Conservation (phyloP, 2,797 vertebrate genomes). For the Okamejei kenojei region DNA sequence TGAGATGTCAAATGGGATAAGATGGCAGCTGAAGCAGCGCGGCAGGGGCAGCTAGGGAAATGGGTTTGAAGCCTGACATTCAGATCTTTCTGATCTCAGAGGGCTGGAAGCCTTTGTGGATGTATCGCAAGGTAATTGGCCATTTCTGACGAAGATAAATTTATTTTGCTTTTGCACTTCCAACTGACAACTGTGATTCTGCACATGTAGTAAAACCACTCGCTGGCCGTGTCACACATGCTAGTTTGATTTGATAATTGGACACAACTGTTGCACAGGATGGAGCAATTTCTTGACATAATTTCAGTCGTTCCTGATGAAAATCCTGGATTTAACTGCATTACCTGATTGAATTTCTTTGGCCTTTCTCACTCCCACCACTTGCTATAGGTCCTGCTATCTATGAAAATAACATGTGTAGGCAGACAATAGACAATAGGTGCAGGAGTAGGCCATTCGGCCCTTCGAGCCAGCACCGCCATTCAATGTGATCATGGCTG, state of each 20-base stretch:
- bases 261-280: background rate
- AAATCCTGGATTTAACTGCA: constrained; percentile 3
- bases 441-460: too few species aligned
- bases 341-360: constrained; percentile 30
- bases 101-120: background rate
- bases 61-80: background rate
- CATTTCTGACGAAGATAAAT: constrained; percentile 24
- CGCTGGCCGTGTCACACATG: background rate
- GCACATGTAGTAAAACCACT: constrained; percentile 18
- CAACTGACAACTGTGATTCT: constrained; percentile 28
- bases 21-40: background rate
- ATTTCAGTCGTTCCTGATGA: constrained; percentile 2
- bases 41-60: background rate
- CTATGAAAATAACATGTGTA: background rate
- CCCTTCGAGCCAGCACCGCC: too few species aligned
- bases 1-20: background rate
- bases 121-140: constrained; percentile 6
- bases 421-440: too few species aligned
- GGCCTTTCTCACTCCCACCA: background rate
- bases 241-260: constrained; percentile 35
- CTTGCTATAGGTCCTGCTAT: background rate
- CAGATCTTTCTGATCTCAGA: background rate
- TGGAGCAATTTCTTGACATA: constrained; percentile 3
- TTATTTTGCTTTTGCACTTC: background rate
- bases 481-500: too few species aligned